Conservation (phyloP, 37 sponge, comb jelly and placozoan genomes). For the Ephydatia muelleri region DNA sequence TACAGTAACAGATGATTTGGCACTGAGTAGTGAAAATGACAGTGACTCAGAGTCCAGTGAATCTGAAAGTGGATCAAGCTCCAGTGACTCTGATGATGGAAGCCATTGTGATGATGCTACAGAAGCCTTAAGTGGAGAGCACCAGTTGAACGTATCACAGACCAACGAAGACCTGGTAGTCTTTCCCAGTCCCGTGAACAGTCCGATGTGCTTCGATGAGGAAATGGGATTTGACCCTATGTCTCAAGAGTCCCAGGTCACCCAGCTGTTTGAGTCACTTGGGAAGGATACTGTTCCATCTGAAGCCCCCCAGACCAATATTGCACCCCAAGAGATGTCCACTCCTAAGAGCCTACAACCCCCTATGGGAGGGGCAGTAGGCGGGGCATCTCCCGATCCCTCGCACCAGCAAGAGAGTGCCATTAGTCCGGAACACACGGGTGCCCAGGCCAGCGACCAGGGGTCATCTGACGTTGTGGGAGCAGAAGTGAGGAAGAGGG, state of each 20-base stretch:
- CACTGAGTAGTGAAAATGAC: neutral
- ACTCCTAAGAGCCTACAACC: neutral
- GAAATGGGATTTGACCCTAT: neutral
- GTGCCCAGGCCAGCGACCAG: neutral
- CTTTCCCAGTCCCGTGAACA: neutral
- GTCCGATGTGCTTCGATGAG: neutral
- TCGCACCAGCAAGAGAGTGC: neutral
- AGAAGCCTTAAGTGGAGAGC: neutral
- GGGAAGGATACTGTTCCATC: neutral
- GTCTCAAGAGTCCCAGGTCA: neutral
- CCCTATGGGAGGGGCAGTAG: neutral
- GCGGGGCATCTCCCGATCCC: neutral
- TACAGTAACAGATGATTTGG: neutral
- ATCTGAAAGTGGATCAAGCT: slow-evolving; percentile 31
- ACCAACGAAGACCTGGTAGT: neutral
- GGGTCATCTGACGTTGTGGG: neutral
- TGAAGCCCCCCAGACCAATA: neutral
- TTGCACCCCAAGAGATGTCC: neutral
- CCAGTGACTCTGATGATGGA: slow-evolving; percentile 20
- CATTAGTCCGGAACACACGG: neutral
- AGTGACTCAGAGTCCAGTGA: slow-evolving; percentile 37
- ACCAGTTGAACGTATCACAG: neutral
- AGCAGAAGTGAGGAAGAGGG: neutral
- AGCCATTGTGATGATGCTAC: neutral
- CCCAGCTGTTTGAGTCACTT: neutral